Percentiles rank a stretch among this genome's conserved stretches.
Evolutionary conservation across 1,140 invertebrate genomes (phyloP).

Genomic region (Stratiolaelaps scimitus): DNA sequence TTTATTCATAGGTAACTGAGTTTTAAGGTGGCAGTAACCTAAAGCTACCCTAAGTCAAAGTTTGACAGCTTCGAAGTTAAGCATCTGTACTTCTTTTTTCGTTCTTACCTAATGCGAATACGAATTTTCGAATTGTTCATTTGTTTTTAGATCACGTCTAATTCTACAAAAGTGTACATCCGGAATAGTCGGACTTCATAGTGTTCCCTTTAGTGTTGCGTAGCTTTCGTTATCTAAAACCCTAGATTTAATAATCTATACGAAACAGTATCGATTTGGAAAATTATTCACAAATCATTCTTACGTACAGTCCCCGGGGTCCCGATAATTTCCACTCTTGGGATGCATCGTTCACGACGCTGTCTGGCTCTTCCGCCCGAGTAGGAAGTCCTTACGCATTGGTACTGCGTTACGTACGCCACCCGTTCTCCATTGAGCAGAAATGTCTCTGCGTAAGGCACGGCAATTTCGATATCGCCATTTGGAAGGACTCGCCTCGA

Average conservation of each 20-base stretch:
- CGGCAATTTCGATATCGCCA: constrained; percentile 17
- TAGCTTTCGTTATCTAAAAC: neutral
- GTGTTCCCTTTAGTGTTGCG: too few relatives aligned
- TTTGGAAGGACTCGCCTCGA: constrained; percentile 8
- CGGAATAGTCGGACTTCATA: too few relatives aligned
- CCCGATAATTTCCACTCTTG: neutral
- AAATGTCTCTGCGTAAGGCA: constrained; percentile 13
- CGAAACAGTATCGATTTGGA: too few relatives aligned
- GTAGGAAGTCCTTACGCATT: neutral
- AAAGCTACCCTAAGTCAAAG: too few relatives aligned
- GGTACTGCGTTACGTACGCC: neutral
- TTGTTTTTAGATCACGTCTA: neutral
- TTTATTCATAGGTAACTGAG: too few relatives aligned
- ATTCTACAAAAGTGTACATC: too few relatives aligned
- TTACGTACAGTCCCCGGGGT: too few relatives aligned
- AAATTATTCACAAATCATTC: too few relatives aligned
- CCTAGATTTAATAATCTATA: too few relatives aligned
- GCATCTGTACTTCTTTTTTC: neutral
- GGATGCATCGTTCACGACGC: neutral
- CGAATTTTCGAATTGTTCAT: neutral
- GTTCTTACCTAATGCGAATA: neutral
- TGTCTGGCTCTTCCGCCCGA: constrained; percentile 1
- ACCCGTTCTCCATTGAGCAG: constrained; percentile 12
- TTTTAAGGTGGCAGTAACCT: too few relatives aligned
- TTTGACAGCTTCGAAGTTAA: too few relatives aligned